Base-by-base conservation (phyloP, 2,797 vertebrate species). In the Thamnophis elegans region DNA sequence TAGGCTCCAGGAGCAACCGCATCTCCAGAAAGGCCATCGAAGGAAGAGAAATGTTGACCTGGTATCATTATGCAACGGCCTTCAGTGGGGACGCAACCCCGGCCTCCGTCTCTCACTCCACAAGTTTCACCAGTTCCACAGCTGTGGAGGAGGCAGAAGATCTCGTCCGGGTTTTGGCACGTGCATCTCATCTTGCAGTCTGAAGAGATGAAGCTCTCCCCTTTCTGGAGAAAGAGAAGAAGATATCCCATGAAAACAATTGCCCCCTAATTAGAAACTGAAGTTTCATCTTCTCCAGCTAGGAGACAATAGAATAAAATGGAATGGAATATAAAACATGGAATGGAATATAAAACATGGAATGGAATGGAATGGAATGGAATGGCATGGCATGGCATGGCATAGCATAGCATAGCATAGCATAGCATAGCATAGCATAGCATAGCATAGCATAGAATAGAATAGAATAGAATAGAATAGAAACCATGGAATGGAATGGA, bases 161-260 rank as follows among this genome's bases (percentile, higher is more conserved):
- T 91, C 54, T 89, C 28, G 4, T 97, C 97, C 1, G 94, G 85
- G 0, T 93, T 62, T 59, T 96, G 92, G 93, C 98, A 98, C 26
- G 87, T 94, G 89, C 98, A 98, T 88, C 60, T 96, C 26, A 96
- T 92, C 0, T 51, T 94, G 86, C 98, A 98, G 90, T 96, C 95
- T 1, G 94, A 91, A 26, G 92, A 96, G n/a, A 93, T 5, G 25
- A 14, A 26, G 26, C 36, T 90, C 42, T 88, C 36, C 26, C 54
- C 85, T 73, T 53, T 42, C 62, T 87, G n/a, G 68, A 20, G 51
- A 78, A 25, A 58, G 18, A 32, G 32, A 13, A 68, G 42, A 16
- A 87, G 25, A 18, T 2, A 16, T n/a, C 20, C 18, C 59, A n/a
- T 85, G 42, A 85, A 62, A 59, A 88, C 25, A 59, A 56, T n/a